Evolutionary conservation across 2,797 vertebrate species (phyloP).

Genomic region (Lepilemur ruficaudatus): DNA sequence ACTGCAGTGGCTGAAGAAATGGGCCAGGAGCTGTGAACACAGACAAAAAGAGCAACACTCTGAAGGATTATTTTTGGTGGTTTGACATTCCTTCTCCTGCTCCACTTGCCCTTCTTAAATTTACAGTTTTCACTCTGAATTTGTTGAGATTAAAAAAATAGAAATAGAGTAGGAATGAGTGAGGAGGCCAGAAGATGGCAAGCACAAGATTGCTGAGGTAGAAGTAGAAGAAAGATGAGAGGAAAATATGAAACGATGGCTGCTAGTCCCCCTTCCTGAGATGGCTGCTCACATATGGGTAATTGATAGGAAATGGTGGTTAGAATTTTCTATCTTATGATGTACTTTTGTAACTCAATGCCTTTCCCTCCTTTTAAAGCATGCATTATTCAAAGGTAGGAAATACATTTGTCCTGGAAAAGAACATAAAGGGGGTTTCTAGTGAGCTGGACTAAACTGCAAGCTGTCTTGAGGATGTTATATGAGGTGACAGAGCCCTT

Average conservation of each 20-base stretch:
- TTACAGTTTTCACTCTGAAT: neutral
- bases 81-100: neutral
- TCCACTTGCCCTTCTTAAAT: neutral
- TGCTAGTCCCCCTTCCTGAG: neutral
- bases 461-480: neutral
- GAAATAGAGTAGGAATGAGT: neutral
- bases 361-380: neutral
- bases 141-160: conserved; percentile 4
- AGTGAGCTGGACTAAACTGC: neutral
- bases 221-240: neutral
- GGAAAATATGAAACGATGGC: neutral
- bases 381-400: neutral
- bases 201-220: neutral
- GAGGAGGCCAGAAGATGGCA: neutral
- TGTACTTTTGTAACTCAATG: neutral
- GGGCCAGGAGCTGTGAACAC: neutral
- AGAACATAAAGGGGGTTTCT: neutral
- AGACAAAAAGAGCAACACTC: neutral
- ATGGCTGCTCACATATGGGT: neutral
- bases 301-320: neutral
- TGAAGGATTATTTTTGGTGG: conserved; percentile 8
- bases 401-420: neutral
- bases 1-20: neutral
- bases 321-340: neutral
- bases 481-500: neutral